A percentile compares a stretch with the other conserved stretches of the same genome.
These are phyloP conservation scores for Penelope pileata DNA, from an alignment of 2,113 vertebrate species.

Conservation along the genomic window DNA sequence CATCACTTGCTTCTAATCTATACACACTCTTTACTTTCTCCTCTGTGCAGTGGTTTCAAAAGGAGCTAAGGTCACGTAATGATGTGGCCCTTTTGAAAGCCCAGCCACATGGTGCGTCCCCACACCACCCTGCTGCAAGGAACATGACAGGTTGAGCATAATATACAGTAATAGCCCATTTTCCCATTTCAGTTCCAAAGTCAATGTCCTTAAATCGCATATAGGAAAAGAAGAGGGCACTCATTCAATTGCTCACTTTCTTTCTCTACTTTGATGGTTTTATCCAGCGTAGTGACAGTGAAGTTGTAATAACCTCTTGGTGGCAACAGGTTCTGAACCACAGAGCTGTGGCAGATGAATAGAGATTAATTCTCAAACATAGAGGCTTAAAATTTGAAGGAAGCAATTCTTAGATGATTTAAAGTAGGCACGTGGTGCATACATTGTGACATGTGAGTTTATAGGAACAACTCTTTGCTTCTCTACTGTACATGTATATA, in stretches of 20 bases:
- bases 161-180: background rate
- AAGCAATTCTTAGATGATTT: background rate
- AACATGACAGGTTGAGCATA: background rate
- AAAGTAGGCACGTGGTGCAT: background rate
- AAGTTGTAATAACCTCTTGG: background rate
- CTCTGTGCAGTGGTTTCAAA: background rate
- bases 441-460: background rate
- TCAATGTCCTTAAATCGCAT: background rate
- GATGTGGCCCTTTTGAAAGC: background rate
- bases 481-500: background rate
- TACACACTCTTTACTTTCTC: background rate
- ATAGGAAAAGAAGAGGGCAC: background rate
- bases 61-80: background rate
- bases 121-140: background rate
- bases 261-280: background rate
- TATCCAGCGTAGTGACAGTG: background rate
- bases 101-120: background rate
- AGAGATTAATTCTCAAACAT: background rate
- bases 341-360: background rate
- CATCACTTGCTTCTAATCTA: background rate
- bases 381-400: background rate
- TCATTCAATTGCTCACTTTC: background rate
- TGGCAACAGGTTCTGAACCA: background rate
- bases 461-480: background rate
- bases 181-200: background rate